Evolutionary conservation across 1,140 invertebrate genomes (phyloP).

Genomic region (Limonius californicus): DNA sequence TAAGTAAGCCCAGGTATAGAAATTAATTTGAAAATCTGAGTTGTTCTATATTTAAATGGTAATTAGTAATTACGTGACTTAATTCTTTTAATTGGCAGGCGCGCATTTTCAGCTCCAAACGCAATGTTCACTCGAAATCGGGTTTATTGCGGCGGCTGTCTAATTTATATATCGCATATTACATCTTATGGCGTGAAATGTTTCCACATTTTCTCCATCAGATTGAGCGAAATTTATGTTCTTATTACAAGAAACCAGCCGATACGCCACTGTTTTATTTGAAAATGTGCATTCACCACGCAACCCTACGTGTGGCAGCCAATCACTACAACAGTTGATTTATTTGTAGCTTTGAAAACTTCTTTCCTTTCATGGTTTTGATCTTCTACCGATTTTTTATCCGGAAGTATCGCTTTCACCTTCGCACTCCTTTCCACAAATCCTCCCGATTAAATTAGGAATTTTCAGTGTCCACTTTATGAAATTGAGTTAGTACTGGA

Average conservation of each 20-base stretch:
- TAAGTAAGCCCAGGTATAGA: no score
- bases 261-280: constrained; percentile 25
- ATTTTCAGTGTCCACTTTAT: no score
- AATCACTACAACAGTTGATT: constrained; percentile 25
- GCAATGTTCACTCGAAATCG: no score
- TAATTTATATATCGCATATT: constrained; percentile 1
- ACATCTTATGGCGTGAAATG: neutral
- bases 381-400: neutral
- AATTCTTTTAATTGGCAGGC: no score
- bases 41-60: no score
- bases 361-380: constrained; percentile 12
- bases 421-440: no score
- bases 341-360: constrained; percentile 25
- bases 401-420: neutral
- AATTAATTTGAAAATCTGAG: no score
- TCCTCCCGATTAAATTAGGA: no score
- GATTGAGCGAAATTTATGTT: constrained; percentile 11
- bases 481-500: no score
- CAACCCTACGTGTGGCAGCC: constrained; percentile 27
- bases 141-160: neutral
- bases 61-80: no score
- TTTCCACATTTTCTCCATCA: constrained; percentile 1
- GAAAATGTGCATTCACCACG: constrained; percentile 25
- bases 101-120: no score
- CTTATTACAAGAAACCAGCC: constrained; percentile 16